These are phyloP conservation scores for Parelbella ahira DNA, from an alignment of 2,888 invertebrate species.

Conservation along the genomic window DNA sequence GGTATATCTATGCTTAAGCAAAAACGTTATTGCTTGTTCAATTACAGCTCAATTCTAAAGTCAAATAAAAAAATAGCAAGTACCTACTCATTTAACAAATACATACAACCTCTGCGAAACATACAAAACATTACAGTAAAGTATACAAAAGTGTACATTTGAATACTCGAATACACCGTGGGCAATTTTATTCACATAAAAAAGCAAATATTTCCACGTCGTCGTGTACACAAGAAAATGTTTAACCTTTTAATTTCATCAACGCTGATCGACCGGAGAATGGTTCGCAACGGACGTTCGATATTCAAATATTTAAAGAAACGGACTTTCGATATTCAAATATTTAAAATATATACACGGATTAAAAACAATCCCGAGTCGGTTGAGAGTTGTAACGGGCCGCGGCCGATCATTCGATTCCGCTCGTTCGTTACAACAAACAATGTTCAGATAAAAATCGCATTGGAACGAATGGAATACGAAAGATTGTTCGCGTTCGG, in stretches of 20 bases:
- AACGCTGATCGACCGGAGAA: constrained; percentile 25
- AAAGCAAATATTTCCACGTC: constrained; percentile 21
- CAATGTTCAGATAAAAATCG: constrained; percentile 26
- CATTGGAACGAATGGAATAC: constrained; percentile 50
- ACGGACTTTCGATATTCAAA: too few species aligned
- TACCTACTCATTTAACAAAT: too few species aligned
- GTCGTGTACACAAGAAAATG: constrained; percentile 21
- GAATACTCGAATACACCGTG: too few species aligned
- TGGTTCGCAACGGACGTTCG: constrained; percentile 24
- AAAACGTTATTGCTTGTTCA: too few species aligned
- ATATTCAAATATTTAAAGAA: constrained; percentile 27
- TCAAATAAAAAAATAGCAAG: too few species aligned
- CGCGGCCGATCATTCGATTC: constrained; percentile 27
- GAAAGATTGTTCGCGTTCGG: constrained; percentile 32
- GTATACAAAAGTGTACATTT: too few species aligned
- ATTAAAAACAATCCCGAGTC: too few species aligned
- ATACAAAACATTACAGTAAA: too few species aligned
- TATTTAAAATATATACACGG: too few species aligned
- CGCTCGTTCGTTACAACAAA: constrained; percentile 28
- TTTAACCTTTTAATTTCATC: constrained; percentile 24
- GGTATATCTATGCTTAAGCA: too few species aligned
- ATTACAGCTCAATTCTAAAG: too few species aligned
- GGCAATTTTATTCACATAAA: not conserved
- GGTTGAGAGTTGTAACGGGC: constrained; percentile 25
- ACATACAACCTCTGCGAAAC: too few species aligned